Percentiles rank a stretch among this genome's conserved stretches.
Conservation (phyloP, 2,888 invertebrate genomes). For the Pammene fasciana region DNA sequence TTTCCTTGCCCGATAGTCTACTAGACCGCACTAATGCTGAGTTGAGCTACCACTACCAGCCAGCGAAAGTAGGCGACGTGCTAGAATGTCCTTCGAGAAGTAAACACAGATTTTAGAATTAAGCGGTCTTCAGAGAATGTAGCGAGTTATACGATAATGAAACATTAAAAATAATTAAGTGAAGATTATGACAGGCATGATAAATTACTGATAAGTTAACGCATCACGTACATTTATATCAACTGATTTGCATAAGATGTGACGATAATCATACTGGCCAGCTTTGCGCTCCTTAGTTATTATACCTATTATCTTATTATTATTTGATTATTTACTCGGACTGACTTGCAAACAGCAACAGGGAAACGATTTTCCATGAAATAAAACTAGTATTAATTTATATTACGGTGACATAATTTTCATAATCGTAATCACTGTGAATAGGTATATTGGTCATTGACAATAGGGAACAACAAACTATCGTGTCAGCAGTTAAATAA, state of each 20-base stretch:
- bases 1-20: too few species aligned
- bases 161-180: background rate
- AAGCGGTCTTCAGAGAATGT: too few species aligned
- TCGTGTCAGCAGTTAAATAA: background rate
- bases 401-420: background rate
- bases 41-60: too few species aligned
- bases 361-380: background rate
- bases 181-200: background rate
- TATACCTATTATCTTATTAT: too few species aligned
- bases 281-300: background rate
- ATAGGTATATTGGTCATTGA: background rate
- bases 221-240: background rate
- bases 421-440: slow-evolving; percentile 1
- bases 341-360: background rate
- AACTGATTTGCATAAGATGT: background rate
- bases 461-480: background rate
- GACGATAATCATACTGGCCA: background rate
- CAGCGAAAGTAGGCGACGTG: too few species aligned
- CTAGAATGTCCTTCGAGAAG: too few species aligned
- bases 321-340: background rate
- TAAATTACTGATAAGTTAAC: background rate
- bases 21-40: too few species aligned
- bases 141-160: background rate
- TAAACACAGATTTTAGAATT: too few species aligned
- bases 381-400: background rate